phyloP scores from a whole-genome alignment of 2,797 vertebrate species.

The Myiotriccus ornatus region DNA sequence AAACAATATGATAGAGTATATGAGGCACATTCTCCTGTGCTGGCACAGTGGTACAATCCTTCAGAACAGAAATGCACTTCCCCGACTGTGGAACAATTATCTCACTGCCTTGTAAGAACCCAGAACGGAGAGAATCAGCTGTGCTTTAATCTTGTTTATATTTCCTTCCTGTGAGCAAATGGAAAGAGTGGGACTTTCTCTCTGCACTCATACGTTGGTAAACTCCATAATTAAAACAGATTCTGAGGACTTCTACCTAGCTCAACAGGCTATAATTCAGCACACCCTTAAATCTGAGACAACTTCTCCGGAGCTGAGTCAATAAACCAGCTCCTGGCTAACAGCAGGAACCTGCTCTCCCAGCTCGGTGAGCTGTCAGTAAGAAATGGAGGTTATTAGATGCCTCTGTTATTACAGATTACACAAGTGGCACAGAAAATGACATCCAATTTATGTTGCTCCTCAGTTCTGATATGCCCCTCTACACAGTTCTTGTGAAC shows the following conservation, averaged over 20 bases:
- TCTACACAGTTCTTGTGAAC: neutral
- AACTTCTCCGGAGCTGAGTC: neutral
- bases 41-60: neutral
- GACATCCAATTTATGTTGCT: neutral
- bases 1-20: neutral
- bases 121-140: neutral
- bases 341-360: neutral
- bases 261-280: neutral
- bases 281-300: neutral
- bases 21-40: neutral
- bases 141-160: neutral
- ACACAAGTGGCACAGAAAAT: neutral
- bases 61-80: neutral
- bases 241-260: neutral
- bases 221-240: neutral
- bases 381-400: conserved; percentile 10
- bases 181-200: neutral
- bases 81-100: neutral
- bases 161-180: neutral
- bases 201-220: neutral
- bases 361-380: neutral
- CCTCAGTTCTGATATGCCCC: neutral
- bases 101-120: neutral
- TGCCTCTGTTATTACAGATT: conserved; percentile 23
- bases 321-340: neutral